Evolutionary conservation across 2,888 invertebrate genomes (phyloP).

Genomic region (Anodontia alba): DNA sequence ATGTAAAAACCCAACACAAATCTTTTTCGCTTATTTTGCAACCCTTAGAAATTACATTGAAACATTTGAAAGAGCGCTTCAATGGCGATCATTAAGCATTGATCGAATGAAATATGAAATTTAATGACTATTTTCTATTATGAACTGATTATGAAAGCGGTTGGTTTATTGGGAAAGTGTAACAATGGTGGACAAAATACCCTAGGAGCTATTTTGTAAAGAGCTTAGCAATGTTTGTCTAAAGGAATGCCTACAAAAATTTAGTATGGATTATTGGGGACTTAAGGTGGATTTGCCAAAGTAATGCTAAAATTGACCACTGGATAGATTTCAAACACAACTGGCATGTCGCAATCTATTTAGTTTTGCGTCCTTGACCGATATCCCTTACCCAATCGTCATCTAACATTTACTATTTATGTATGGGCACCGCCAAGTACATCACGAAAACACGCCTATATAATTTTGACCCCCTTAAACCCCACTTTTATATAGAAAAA

Average conservation of each 20-base stretch:
- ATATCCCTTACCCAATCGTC: no score
- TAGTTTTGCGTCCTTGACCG: no score
- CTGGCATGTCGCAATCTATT: no score
- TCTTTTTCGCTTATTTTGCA: conserved; percentile 11
- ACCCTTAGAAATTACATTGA: conserved; percentile 34
- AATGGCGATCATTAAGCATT: conserved; percentile 57
- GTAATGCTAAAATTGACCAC: neutral
- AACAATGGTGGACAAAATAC: neutral
- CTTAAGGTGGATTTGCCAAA: neutral
- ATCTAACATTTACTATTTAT: no score
- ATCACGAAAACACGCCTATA: no score
- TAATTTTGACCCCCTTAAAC: no score
- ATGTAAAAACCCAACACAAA: neutral
- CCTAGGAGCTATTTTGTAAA: conserved; percentile 4
- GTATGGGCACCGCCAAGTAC: no score
- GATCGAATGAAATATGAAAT: conserved; percentile 52
- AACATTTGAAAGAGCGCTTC: conserved; percentile 48
- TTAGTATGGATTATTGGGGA: neutral
- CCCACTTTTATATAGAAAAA: no score
- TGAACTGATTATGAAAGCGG: neutral
- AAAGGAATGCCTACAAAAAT: neutral
- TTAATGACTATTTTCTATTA: conserved; percentile 46
- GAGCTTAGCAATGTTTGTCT: conserved; percentile 9
- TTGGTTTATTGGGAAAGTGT: neutral
- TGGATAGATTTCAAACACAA: no score